phyloP scores from a whole-genome alignment of 1,140 invertebrate genomes.

The Lepidurus packardi region DNA sequence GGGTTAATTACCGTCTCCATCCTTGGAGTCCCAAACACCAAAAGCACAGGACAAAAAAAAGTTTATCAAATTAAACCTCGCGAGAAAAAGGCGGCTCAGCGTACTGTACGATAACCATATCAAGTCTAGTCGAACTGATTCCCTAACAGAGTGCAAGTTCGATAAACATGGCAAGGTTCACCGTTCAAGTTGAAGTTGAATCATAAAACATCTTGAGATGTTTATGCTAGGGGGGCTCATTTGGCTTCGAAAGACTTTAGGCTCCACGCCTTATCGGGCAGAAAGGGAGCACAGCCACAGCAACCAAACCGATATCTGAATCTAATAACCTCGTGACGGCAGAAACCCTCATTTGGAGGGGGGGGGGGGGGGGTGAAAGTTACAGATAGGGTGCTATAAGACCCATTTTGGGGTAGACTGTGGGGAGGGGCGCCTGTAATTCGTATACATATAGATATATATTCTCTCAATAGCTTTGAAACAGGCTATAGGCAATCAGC shows the following conservation, averaged over 20 bases:
- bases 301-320: conserved; percentile 18
- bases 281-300: neutral
- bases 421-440: neutral
- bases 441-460: too few species aligned
- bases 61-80: neutral
- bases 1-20: conserved; percentile 14
- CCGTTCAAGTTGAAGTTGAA: neutral
- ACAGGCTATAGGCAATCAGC: neutral
- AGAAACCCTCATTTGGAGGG: conserved; percentile 11
- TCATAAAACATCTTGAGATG: conserved; percentile 15
- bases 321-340: conserved; percentile 12
- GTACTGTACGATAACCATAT: neutral
- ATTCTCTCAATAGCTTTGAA: neutral
- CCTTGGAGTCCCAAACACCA: neutral
- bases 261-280: conserved; percentile 7
- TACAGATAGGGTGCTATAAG: conserved; percentile 6
- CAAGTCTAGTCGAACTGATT: neutral
- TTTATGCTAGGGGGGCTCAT: neutral
- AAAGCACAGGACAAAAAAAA: neutral
- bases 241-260: neutral
- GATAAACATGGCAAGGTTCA: neutral
- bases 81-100: neutral
- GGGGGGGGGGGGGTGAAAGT: neutral
- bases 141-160: neutral
- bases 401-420: neutral